Evolutionary conservation across 2,797 vertebrate genomes (phyloP).

Genomic region (Fratercula arctica): DNA sequence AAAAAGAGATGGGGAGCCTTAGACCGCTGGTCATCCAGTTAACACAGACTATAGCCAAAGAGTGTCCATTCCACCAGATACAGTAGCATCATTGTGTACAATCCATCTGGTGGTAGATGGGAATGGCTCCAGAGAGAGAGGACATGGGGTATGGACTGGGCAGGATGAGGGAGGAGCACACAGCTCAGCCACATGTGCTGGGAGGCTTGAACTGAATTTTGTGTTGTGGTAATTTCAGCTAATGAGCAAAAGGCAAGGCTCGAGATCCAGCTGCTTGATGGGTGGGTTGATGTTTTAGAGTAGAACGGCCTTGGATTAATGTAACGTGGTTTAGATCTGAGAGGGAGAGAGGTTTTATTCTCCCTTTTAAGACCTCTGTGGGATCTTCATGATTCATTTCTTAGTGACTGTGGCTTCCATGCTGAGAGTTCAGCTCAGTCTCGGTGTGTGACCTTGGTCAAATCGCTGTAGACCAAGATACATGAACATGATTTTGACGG

Average conservation of each 20-base stretch:
- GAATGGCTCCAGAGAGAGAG: neutral
- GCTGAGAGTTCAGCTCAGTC: neutral
- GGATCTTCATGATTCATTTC: neutral
- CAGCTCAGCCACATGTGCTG: neutral
- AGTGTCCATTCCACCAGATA: neutral
- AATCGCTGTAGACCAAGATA: neutral
- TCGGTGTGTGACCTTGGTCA: neutral
- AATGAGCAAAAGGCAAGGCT: neutral
- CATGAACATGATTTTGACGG: neutral
- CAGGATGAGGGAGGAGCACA: neutral
- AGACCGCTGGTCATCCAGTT: neutral
- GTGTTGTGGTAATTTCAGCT: neutral
- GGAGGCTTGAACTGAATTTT: neutral
- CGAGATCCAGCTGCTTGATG: neutral
- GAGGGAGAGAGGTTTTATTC: neutral
- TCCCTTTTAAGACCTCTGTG: neutral
- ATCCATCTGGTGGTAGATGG: neutral
- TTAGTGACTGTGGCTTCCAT: neutral
- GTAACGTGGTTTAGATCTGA: neutral
- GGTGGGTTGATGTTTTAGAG: neutral
- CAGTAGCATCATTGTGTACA: accelerated
- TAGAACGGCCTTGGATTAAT: neutral
- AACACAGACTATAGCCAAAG: neutral
- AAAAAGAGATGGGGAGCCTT: neutral
- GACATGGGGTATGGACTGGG: neutral